Evolutionary conservation across 2,113 vertebrate species (phyloP).

Genomic region (Eubucco bourcierii): DNA sequence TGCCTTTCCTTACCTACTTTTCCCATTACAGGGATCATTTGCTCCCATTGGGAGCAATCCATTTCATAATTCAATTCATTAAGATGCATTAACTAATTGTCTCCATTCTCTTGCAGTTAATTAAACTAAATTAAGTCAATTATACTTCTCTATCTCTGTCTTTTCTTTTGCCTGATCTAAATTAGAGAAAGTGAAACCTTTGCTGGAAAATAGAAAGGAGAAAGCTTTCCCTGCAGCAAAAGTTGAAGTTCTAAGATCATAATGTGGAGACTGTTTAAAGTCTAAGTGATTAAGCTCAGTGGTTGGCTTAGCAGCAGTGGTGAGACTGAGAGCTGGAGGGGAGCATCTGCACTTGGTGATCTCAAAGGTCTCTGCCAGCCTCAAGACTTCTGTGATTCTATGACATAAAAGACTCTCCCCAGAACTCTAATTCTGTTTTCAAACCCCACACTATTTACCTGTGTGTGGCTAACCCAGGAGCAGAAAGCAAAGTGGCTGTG

Average conservation of each 20-base stretch:
- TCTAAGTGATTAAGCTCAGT: not conserved
- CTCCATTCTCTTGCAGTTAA: conserved; percentile 65
- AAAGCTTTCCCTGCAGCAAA: not conserved
- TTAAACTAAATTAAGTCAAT: conserved; percentile 71
- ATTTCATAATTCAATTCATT: conserved; percentile 66
- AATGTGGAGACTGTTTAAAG: not conserved
- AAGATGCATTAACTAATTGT: conserved; percentile 63
- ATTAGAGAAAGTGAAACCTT: conserved; percentile 3
- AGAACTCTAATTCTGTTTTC: no score
- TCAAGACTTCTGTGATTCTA: no score
- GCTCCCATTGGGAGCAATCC: conserved; percentile 23
- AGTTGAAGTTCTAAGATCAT: not conserved
- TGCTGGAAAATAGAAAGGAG: not conserved
- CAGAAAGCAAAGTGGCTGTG: not conserved
- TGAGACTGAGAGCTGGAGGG: no score
- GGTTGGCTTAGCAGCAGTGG: no score
- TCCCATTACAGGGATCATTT: conserved; percentile 46
- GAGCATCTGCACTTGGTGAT: no score
- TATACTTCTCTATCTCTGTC: conserved; percentile 38
- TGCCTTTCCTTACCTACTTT: not conserved
- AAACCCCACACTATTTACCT: not conserved
- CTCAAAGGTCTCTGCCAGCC: no score
- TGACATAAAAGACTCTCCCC: no score
- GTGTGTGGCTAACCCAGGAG: not conserved
- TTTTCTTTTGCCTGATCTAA: conserved; percentile 49